Base-by-base conservation (phyloP, 1,140 invertebrate genomes). In the Drosophila suzukii region DNA sequence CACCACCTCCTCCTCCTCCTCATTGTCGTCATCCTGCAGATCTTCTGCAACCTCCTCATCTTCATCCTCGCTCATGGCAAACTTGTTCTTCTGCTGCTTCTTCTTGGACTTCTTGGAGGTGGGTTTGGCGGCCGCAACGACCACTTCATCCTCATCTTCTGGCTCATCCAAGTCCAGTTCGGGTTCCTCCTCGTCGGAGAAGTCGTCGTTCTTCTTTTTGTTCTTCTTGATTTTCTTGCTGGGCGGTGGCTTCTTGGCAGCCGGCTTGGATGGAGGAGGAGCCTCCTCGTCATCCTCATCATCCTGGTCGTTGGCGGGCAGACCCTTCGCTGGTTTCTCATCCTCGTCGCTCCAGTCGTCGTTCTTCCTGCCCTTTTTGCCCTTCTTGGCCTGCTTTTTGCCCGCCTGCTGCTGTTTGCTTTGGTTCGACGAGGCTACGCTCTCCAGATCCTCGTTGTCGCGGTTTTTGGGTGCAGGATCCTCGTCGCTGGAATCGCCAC, bases 341-440 rank as follows among this genome's bases (percentile, higher is more conserved):
- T 92, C 86, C 41, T 92, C 78, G 56, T 91, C 89, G 51, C 88
- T 88, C 78, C 88, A 90, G 44, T 92, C 86, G 39, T 90, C 86
- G 49, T 90, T 91, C 6, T 59, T 75, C 54, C 81, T 91, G 44
- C 85, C 91, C 59, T 92, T 88, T 17, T 91, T 90, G 6, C 86
- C 81, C 63, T 91, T 91, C 24, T 92, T 90, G 4, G 57, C 41
- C 4, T 51, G 53, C 30, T 83, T 81, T 50, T 91, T 86, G 38
- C 59, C 12, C 30, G 77, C n/a, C 30, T 77, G 61, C 90, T 93
- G 93, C 93, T 94, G 94, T 67, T 94, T 94, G 94, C 81, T 94
- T 93, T 78, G 93, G 91, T 46, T 92, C 83, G 79, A 94, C 93
- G 92, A 92, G 27, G 92, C 92, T 68, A 93, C 91, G 41, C 89